These are phyloP conservation scores for Simalia tracyae DNA, from an alignment of 2,797 vertebrate species.

Conservation along the genomic window DNA sequence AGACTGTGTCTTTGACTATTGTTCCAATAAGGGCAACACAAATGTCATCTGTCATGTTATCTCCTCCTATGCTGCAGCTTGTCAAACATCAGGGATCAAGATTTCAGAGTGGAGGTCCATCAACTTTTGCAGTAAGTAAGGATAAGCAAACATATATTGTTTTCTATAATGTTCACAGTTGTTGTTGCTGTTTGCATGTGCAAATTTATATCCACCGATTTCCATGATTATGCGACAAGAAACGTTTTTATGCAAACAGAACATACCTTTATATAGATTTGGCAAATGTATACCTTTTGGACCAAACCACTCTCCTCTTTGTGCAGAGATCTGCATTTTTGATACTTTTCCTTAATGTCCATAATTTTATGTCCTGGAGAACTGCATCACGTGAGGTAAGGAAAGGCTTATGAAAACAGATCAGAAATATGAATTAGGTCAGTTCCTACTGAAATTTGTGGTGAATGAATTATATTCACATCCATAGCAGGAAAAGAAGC, in stretches of 20 bases:
- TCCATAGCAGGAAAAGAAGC: background rate
- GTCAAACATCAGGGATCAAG: constrained; percentile 66
- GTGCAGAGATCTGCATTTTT: background rate
- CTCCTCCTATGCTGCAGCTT: constrained; percentile 70
- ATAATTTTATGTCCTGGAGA: background rate
- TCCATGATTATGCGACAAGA: background rate
- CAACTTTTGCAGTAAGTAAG: constrained; percentile 74
- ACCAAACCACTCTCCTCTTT: background rate
- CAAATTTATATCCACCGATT: background rate
- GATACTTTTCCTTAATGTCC: background rate
- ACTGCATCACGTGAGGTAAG: background rate
- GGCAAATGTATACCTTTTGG: background rate
- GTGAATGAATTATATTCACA: background rate
- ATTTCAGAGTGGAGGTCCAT: constrained; percentile 73
- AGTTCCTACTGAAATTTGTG: background rate
- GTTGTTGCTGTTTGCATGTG: too few relatives aligned
- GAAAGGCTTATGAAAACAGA: background rate
- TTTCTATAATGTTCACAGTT: background rate
- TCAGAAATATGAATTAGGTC: background rate
- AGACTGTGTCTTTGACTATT: constrained; percentile 76
- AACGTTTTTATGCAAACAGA: background rate
- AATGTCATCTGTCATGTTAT: constrained; percentile 72
- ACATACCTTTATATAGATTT: background rate
- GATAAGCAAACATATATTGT: background rate
- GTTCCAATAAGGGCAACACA: constrained; percentile 67